Percentiles rank a stretch among this genome's conserved stretches.
Conservation (phyloP, 2,888 invertebrate genomes). For the Pyralis farinalis region DNA sequence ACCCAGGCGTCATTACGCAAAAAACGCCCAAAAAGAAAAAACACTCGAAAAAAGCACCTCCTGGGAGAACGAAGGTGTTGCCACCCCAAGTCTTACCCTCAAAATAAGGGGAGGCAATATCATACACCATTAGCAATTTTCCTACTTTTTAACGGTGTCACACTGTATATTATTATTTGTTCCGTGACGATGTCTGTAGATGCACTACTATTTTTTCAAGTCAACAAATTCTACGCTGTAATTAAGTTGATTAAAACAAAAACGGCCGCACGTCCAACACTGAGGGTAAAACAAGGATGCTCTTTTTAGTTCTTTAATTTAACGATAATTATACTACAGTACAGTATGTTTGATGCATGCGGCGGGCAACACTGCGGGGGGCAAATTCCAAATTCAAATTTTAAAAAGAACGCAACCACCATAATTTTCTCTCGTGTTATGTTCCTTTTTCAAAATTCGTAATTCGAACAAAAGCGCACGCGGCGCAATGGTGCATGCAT, state of each 20-base stretch:
- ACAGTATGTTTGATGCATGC: constrained; percentile 32
- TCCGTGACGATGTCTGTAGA: constrained; percentile 6
- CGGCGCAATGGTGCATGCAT: constrained; percentile 77
- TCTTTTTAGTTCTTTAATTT: constrained; percentile 63
- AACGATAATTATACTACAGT: constrained; percentile 53
- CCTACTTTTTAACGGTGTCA: constrained; percentile 79
- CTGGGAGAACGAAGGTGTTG: constrained; percentile 74
- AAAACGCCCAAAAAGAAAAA: constrained; percentile 59
- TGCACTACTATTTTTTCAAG: background rate
- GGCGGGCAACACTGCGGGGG: constrained; percentile 52
- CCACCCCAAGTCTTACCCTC: constrained; percentile 75
- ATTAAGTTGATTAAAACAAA: constrained; percentile 13
- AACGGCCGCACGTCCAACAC: constrained; percentile 16
- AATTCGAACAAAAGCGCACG: constrained; percentile 75
- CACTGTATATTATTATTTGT: constrained; percentile 60
- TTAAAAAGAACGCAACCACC: constrained; percentile 66
- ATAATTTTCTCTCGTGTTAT: constrained; percentile 63
- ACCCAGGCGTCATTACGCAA: constrained; percentile 74
- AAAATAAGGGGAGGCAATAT: constrained; percentile 80
- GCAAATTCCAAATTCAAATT: constrained; percentile 47
- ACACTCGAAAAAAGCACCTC: constrained; percentile 63
- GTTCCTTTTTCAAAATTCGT: constrained; percentile 75
- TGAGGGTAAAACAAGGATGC: constrained; percentile 34
- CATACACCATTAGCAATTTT: constrained; percentile 82
- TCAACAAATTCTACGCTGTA: constrained; percentile 1